Conservation (phyloP, 2,888 invertebrate species). For the Lysandra coridon region DNA sequence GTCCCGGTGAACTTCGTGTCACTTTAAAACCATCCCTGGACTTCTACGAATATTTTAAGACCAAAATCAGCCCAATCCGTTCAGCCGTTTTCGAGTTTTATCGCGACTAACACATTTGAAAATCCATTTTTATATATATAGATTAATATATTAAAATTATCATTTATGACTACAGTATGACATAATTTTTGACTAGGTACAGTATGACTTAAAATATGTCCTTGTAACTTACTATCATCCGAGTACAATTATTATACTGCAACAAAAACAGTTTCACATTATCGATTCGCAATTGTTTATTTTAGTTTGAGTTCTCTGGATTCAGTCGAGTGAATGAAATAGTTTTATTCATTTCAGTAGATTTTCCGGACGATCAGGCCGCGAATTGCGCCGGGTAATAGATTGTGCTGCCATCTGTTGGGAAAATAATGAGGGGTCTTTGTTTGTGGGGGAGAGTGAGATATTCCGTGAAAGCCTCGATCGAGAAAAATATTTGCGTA, state of each 20-base stretch:
- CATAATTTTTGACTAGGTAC: no score
- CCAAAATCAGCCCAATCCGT: no score
- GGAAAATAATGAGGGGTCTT: slow-evolving; percentile 42
- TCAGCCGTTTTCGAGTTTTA: no score
- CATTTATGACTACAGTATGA: no score
- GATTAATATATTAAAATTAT: no score
- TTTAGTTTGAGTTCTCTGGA: slow-evolving; percentile 6
- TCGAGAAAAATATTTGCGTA: slow-evolving; percentile 1
- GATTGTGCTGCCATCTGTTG: slow-evolving; percentile 78
- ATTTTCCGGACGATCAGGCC: slow-evolving; percentile 71
- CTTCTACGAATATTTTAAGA: no score
- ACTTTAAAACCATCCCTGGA: no score
- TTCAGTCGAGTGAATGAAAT: slow-evolving; percentile 43
- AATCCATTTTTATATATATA: no score
- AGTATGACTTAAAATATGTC: no score
- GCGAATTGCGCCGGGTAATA: slow-evolving; percentile 74
- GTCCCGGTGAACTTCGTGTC: no score
- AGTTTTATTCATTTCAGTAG: slow-evolving; percentile 79
- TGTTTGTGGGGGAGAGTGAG: slow-evolving; percentile 24
- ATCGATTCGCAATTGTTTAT: slow-evolving; percentile 5
- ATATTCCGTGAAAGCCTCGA: slow-evolving; percentile 1
- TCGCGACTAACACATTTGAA: no score
- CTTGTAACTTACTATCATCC: background rate
- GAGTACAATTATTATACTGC: background rate
- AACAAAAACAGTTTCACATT: background rate